Evolutionary conservation across 2,797 vertebrate genomes (phyloP).

Genomic region (Helarctos malayanus): DNA sequence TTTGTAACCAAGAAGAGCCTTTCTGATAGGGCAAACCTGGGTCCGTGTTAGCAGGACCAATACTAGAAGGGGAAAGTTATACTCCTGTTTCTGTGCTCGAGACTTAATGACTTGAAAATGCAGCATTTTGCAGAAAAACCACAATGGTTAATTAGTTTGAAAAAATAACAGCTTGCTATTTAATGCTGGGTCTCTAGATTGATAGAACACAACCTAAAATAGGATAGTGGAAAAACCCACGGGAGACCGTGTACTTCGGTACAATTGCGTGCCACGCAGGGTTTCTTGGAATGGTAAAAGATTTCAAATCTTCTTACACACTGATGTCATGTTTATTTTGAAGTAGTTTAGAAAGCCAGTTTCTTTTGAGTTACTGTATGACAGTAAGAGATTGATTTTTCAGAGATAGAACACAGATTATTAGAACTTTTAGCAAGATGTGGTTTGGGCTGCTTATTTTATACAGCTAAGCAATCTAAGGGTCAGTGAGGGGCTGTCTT

Average conservation of each 20-base stretch:
- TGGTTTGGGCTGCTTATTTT: neutral
- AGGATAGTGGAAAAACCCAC: neutral
- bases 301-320: neutral
- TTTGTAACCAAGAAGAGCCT: neutral
- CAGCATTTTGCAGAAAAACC: constrained; percentile 29
- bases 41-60: neutral
- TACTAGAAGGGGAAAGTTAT: constrained; percentile 7
- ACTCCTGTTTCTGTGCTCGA: constrained; percentile 12
- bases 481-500: neutral
- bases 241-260: neutral
- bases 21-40: neutral
- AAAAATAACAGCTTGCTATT: constrained; percentile 57
- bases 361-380: neutral
- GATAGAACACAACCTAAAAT: constrained; percentile 44
- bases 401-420: neutral
- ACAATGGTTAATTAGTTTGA: constrained; percentile 15
- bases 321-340: constrained; percentile 33
- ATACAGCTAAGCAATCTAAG: neutral
- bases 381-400: constrained; percentile 28
- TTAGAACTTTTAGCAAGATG: neutral
- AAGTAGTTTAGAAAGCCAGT: constrained; percentile 2
- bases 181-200: neutral
- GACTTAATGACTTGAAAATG: constrained; percentile 57
- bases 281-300: neutral
- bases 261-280: neutral